Percentiles rank a stretch among this genome's conserved stretches.
Evolutionary conservation across 2,888 invertebrate species (phyloP).

Genomic region (Orthosia gracilis): DNA sequence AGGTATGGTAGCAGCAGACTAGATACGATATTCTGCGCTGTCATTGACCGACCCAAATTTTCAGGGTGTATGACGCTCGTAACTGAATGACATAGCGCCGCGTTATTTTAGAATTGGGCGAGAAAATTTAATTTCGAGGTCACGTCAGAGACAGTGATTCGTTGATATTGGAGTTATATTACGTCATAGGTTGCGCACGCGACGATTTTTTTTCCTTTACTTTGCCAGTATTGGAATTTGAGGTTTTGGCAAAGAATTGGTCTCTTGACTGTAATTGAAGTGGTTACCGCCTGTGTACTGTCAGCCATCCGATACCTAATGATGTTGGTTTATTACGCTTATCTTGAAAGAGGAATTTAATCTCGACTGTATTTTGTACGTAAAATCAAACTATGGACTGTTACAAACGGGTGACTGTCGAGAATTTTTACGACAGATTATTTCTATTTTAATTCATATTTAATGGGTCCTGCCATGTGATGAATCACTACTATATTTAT

Average conservation of each 20-base stretch:
- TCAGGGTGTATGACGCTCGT: slow-evolving; percentile 80
- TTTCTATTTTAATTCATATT: slow-evolving; percentile 63
- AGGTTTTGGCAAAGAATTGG: slow-evolving; percentile 55
- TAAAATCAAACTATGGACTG: slow-evolving; percentile 56
- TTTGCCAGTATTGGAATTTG: slow-evolving; percentile 52
- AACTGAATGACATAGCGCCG: slow-evolving; percentile 80
- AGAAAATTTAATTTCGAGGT: slow-evolving; percentile 83
- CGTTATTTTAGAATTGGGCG: slow-evolving; percentile 83
- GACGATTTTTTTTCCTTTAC: slow-evolving; percentile 51
- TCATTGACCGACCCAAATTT: slow-evolving; percentile 88
- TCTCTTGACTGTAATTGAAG: slow-evolving; percentile 43
- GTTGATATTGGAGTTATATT: slow-evolving; percentile 73
- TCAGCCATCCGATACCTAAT: slow-evolving; percentile 52
- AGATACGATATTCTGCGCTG: slow-evolving; percentile 76
- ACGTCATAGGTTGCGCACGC: slow-evolving; percentile 78
- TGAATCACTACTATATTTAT: slow-evolving; percentile 65
- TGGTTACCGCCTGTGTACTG: slow-evolving; percentile 41
- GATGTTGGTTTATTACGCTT: slow-evolving; percentile 63
- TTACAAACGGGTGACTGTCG: slow-evolving; percentile 37
- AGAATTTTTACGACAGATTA: slow-evolving; percentile 51
- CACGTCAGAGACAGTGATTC: slow-evolving; percentile 74
- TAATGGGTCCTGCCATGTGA: slow-evolving; percentile 58
- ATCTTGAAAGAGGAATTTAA: slow-evolving; percentile 63
- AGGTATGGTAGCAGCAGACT: slow-evolving; percentile 60
- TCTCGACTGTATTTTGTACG: slow-evolving; percentile 48